Evolutionary conservation across 2,113 vertebrate genomes (phyloP).

Genomic region (Rhipidura dahli): DNA sequence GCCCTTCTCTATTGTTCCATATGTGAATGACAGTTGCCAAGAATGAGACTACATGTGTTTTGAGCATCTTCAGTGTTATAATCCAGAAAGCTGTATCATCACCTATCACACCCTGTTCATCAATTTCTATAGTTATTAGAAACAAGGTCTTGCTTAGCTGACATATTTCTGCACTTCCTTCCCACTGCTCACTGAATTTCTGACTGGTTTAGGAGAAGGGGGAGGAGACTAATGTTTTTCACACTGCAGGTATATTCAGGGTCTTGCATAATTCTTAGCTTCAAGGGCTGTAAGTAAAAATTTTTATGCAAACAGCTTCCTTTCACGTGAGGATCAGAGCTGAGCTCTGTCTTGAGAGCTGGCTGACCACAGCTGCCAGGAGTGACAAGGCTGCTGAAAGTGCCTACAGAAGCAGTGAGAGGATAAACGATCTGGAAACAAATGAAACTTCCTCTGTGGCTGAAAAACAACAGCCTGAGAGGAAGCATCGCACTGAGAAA

Average conservation of each 20-base stretch:
- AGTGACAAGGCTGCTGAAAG: not conserved
- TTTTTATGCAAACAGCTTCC: not conserved
- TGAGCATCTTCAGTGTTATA: not conserved
- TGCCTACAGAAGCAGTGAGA: not conserved
- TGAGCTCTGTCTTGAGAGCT: not conserved
- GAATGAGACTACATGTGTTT: not conserved
- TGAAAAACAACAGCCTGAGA: not conserved
- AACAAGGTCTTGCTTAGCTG: not conserved
- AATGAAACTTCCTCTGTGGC: not conserved
- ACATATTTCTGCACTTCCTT: not conserved
- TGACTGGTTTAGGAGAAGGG: not conserved
- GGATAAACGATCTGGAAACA: not conserved
- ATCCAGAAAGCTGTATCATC: not conserved
- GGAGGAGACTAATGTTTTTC: not conserved
- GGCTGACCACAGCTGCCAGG: not conserved
- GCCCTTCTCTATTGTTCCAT: not conserved
- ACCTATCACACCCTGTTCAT: not conserved
- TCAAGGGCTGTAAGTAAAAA: not conserved
- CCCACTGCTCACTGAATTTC: not conserved
- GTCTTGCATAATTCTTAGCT: not conserved
- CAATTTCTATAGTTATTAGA: not conserved
- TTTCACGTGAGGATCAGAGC: not conserved
- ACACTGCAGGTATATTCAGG: not conserved
- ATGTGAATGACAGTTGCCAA: not conserved
- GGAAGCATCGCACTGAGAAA: not conserved